A percentile compares a stretch with the other conserved stretches of the same genome.
These are phyloP conservation scores for Antennarius striatus DNA, from an alignment of 2,113 vertebrate genomes.

Conservation along the genomic window DNA sequence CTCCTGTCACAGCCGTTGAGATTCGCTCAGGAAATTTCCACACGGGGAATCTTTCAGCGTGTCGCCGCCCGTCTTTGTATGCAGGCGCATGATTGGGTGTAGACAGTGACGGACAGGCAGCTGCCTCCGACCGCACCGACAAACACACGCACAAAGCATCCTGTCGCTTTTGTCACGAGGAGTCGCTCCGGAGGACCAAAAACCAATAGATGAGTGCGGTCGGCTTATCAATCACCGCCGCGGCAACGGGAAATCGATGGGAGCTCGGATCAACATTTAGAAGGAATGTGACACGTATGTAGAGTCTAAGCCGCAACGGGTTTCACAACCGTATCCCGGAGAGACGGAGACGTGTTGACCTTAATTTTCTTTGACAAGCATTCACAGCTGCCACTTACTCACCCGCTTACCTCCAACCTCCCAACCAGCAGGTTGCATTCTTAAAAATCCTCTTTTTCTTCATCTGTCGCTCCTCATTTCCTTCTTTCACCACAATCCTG, in stretches of 20 bases:
- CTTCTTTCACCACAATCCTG: slow-evolving; percentile 10
- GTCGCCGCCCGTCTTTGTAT: slow-evolving; percentile 67
- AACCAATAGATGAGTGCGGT: slow-evolving; percentile 52
- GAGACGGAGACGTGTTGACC: slow-evolving; percentile 53
- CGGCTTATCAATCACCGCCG: slow-evolving; percentile 58
- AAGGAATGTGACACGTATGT: slow-evolving; percentile 39
- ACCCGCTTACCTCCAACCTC: slow-evolving; percentile 28
- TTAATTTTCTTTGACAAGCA: slow-evolving; percentile 59
- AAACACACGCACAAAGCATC: slow-evolving; percentile 15
- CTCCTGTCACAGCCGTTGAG: slow-evolving; percentile 52
- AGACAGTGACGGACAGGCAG: slow-evolving; percentile 68
- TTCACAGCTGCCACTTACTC: slow-evolving; percentile 60
- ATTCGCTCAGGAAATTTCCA: slow-evolving; percentile 51
- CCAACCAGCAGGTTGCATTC: slow-evolving; percentile 45
- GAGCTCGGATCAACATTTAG: slow-evolving; percentile 31
- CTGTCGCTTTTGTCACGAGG: slow-evolving; percentile 42
- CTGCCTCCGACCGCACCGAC: slow-evolving; percentile 52
- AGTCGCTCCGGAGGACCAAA: slow-evolving; percentile 38
- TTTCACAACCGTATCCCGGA: slow-evolving; percentile 36
- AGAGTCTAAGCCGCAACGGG: slow-evolving; percentile 24
- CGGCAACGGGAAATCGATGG: slow-evolving; percentile 58
- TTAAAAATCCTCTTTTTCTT: slow-evolving; percentile 23
- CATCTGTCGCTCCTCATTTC: slow-evolving; percentile 25
- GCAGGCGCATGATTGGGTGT: slow-evolving; percentile 71
- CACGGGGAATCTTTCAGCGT: slow-evolving; percentile 51